Conservation (phyloP, 1,140 invertebrate species). For the Radopholus similis region DNA sequence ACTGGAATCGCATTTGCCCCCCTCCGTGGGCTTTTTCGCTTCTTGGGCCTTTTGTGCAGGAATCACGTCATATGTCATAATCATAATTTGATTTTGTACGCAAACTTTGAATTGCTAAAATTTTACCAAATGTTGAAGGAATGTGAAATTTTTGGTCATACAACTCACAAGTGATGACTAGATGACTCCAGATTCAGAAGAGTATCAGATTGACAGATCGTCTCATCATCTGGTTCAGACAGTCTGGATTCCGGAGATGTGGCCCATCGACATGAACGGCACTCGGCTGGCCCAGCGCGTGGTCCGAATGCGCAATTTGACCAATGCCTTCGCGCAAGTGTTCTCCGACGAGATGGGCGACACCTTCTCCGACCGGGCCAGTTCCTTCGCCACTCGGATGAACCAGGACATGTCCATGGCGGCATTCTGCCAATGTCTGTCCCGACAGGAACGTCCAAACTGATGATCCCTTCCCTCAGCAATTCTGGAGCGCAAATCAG, state of each 20-base stretch:
- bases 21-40: too few relatives aligned
- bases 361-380: background rate
- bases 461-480: slow-evolving; percentile 16
- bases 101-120: too few relatives aligned
- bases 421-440: slow-evolving; percentile 21
- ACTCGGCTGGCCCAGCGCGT: slow-evolving; percentile 38
- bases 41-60: too few relatives aligned
- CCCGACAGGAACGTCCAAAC: background rate
- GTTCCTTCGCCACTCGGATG: background rate
- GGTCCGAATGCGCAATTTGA: slow-evolving; percentile 32
- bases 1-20: too few relatives aligned
- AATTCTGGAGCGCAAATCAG: slow-evolving; percentile 32
- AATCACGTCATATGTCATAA: too few relatives aligned
- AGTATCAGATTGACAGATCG: too few relatives aligned
- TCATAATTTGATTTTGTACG: too few relatives aligned
- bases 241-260: slow-evolving; percentile 38
- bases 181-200: too few relatives aligned
- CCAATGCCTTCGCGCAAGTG: slow-evolving; percentile 2
- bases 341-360: too few relatives aligned
- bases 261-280: slow-evolving; percentile 27
- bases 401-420: slow-evolving; percentile 4
- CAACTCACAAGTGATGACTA: too few relatives aligned
- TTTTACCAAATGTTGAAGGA: too few relatives aligned
- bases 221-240: slow-evolving; percentile 30
- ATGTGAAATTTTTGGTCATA: too few relatives aligned